Evolutionary conservation across 2,113 vertebrate species (phyloP).

Genomic region (Macheiramphus alcinus): DNA sequence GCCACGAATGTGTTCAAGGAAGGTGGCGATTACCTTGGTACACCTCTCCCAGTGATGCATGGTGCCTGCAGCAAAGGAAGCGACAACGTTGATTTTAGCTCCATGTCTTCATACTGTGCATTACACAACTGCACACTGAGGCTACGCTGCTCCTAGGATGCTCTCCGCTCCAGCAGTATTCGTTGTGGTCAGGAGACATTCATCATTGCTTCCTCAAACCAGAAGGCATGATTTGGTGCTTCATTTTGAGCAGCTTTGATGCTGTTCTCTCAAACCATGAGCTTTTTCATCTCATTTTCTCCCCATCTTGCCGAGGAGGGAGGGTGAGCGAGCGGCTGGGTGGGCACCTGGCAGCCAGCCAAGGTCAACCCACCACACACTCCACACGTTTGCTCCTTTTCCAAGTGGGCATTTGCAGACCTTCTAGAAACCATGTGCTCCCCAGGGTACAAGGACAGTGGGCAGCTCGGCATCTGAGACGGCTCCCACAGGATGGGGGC

Average conservation of each 20-base stretch:
- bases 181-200: background rate
- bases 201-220: background rate
- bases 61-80: background rate
- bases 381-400: background rate
- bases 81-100: background rate
- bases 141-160: background rate
- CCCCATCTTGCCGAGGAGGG: rapidly evolving
- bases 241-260: background rate
- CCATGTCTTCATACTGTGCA: rapidly evolving
- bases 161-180: background rate
- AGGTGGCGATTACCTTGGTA: background rate
- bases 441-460: background rate
- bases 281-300: background rate
- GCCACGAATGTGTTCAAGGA: background rate
- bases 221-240: background rate
- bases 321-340: rapidly evolving
- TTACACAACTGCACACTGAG: rapidly evolving
- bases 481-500: rapidly evolving
- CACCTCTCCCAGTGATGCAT: background rate
- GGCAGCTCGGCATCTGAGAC: rapidly evolving
- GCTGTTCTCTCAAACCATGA: background rate
- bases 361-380: background rate
- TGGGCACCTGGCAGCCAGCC: background rate
- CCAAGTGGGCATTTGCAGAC: too few species aligned
- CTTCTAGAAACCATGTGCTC: background rate